Evolutionary conservation across 2,113 vertebrate genomes (phyloP), one percentile per base, ranked within the genome.

Genomic region (Mola mola): DNA sequence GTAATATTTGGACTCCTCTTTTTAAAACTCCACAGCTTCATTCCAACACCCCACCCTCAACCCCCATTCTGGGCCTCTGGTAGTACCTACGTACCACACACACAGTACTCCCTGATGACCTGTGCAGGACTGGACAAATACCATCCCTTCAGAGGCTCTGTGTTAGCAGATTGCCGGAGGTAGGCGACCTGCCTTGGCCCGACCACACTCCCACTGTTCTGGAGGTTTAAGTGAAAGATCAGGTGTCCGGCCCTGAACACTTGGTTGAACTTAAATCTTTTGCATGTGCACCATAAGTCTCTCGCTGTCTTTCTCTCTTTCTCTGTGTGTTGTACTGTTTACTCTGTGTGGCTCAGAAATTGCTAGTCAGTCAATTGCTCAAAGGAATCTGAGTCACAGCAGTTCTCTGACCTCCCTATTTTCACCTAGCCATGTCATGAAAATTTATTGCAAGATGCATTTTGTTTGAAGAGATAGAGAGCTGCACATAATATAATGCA

Each of bases 211-310:
- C 84, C 78, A 84, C 87, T 84, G 82, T 81, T 85, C 69, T 67
- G 49, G 37, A 75, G 75, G 71, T 85, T 81, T 85, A 85, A 90
- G 82, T 49, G 69, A 88, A 84, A 89, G 84, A 89, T 90, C 87
- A 89, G 82, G 84, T 89, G 82, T 88, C 88, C 72, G 8, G 65
- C 43, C 50, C 75, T 78, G 56, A 78, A 88, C 69, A 81, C 65
- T 63, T 80, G 82, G 88, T 87, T 88, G 84, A 90, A 89, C 82
- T 84, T 89, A 83, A 89, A 90, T 89, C 77, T 82, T 80, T 89
- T 76, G 74, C 87, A 90, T 89, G 80, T 90, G 85, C 65, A 42
- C 67, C 41, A 29, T 60, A 79, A 71, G n/a, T n/a, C n/a, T n/a
- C n/a, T n/a, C n/a, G n/a, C n/a, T n/a, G n/a, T n/a, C n/a, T n/a